These are phyloP conservation scores for Eleginops maclovinus DNA, from an alignment of 2,113 vertebrate genomes.

Conservation along the genomic window DNA sequence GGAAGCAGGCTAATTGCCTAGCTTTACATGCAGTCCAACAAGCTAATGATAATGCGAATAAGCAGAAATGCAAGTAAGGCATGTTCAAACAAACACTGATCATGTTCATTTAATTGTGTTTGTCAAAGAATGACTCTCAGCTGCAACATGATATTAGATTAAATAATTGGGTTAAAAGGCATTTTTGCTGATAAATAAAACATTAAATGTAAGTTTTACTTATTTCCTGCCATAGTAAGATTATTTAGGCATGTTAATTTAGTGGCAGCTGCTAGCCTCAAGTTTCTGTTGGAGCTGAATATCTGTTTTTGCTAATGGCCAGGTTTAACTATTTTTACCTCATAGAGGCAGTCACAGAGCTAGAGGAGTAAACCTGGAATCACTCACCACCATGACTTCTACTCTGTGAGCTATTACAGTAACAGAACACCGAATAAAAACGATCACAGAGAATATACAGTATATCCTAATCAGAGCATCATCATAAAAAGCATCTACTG, in stretches of 20 bases:
- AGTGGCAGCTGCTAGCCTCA: no score
- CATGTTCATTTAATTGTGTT: neutral
- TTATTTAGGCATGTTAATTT: neutral
- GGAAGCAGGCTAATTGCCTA: conserved; percentile 17
- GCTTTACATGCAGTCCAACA: neutral
- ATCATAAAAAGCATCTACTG: no score
- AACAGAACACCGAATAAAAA: no score
- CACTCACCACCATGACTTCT: neutral
- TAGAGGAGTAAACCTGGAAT: neutral
- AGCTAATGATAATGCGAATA: conserved; percentile 20
- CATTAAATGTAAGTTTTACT: no score
- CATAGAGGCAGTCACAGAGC: neutral
- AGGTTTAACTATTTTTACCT: neutral
- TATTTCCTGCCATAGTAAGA: neutral
- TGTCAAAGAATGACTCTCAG: neutral
- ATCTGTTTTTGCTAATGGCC: no score
- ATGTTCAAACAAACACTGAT: neutral
- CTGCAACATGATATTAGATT: neutral
- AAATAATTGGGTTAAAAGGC: neutral
- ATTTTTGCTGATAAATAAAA: neutral
- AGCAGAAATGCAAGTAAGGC: neutral
- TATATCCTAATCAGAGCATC: no score
- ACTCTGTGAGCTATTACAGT: no score
- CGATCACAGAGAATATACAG: no score
- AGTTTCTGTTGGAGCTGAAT: neutral